phyloP scores from a whole-genome alignment of 2,113 vertebrate genomes.

The Spermophilus dauricus region DNA sequence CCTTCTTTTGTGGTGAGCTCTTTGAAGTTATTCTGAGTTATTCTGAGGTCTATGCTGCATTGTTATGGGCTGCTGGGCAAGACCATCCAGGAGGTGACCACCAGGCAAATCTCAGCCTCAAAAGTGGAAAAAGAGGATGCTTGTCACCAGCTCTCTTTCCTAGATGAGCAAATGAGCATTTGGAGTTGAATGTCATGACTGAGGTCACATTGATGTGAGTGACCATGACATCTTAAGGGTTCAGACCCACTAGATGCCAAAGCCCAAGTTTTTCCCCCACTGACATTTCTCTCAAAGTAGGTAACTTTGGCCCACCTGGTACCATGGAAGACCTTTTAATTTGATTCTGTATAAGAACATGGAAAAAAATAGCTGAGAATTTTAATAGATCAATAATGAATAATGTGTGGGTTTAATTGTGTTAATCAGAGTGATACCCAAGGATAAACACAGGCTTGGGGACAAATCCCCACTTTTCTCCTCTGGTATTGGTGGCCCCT shows the following conservation, averaged over 20 bases:
- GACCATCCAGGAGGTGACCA: no score
- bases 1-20: background rate
- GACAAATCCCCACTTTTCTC: background rate
- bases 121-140: background rate
- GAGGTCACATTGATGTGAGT: background rate
- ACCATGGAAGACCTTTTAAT: background rate
- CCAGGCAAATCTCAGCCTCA: background rate
- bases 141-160: background rate
- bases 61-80: background rate
- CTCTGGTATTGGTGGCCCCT: background rate
- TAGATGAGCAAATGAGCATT: background rate
- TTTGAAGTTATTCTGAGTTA: background rate
- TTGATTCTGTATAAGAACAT: background rate
- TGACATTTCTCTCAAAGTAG: background rate
- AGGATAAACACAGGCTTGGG: background rate
- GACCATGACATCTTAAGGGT: background rate
- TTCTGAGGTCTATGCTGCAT: background rate
- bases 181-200: background rate
- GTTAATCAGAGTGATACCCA: background rate
- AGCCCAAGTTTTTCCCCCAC: background rate
- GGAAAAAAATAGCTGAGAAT: background rate
- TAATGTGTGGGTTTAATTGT: background rate
- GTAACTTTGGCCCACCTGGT: accelerated
- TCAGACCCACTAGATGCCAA: background rate
- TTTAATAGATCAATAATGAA: background rate